phyloP scores from a whole-genome alignment of 2,113 vertebrate genomes.

The Sylvietta virens region DNA sequence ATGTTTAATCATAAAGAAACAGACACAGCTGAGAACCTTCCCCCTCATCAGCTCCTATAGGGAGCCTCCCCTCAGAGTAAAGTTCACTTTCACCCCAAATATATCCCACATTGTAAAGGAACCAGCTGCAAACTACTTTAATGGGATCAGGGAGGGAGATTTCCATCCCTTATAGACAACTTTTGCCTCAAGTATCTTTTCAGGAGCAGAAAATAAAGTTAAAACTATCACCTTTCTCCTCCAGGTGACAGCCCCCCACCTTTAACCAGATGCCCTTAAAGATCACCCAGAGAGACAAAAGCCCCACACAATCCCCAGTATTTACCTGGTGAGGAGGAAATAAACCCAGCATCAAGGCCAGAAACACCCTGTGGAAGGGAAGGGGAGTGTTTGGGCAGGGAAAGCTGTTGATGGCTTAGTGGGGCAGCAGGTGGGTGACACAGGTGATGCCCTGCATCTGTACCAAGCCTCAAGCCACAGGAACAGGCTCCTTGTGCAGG shows the following conservation, averaged over 20 bases:
- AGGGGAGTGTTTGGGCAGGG: too few species aligned
- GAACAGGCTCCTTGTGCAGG: not conserved
- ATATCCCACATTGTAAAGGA: not conserved
- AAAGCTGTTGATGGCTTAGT: not conserved
- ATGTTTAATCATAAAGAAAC: not conserved
- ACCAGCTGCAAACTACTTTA: not conserved
- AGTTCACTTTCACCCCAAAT: not conserved
- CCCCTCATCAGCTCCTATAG: not conserved
- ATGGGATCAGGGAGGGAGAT: not conserved
- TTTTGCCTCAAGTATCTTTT: not conserved
- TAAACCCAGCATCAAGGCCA: rapidly evolving
- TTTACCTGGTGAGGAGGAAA: not conserved
- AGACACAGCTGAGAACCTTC: not conserved
- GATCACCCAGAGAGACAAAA: not conserved
- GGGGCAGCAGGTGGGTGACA: rapidly evolving
- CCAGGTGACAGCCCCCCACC: not conserved
- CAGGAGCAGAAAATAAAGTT: not conserved
- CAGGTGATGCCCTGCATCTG: not conserved
- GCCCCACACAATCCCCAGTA: rapidly evolving
- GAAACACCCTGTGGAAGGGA: not conserved
- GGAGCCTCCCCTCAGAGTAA: not conserved
- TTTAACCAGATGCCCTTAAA: not conserved
- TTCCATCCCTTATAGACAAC: rapidly evolving
- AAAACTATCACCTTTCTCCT: not conserved
- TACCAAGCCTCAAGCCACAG: rapidly evolving